phyloP scores from a whole-genome alignment of 2,797 vertebrate species.

The Myotis daubentonii region DNA sequence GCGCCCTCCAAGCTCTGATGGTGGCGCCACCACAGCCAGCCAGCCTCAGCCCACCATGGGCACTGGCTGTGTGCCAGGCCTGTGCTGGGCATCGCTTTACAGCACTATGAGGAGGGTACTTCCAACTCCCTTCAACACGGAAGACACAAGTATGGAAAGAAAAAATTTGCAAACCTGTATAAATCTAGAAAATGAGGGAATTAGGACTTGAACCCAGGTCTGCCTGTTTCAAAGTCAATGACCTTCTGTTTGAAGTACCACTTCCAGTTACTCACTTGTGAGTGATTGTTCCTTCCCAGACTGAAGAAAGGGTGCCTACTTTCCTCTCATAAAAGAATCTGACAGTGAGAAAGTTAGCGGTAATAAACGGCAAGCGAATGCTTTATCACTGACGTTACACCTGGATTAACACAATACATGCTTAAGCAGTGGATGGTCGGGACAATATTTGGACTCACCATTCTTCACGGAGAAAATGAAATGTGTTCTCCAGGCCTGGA shows the following conservation, averaged over 20 bases:
- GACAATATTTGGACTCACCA: background rate
- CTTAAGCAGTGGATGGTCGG: background rate
- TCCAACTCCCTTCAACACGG: background rate
- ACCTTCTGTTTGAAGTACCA: background rate
- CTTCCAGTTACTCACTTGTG: background rate
- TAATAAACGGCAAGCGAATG: background rate
- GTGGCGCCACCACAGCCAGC: background rate
- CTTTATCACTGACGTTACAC: background rate
- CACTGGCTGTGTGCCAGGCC: background rate
- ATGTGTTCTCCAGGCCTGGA: background rate
- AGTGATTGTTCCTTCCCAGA: background rate
- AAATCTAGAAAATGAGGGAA: background rate
- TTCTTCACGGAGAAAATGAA: background rate
- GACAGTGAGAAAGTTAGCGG: background rate
- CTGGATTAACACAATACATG: background rate
- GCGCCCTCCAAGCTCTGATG: rapidly evolving
- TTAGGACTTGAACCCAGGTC: background rate
- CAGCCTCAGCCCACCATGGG: rapidly evolving
- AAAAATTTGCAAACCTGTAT: background rate
- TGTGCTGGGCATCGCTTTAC: too few relatives aligned
- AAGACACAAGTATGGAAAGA: background rate
- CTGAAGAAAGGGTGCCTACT: background rate
- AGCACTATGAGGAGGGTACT: rapidly evolving
- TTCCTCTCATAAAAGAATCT: background rate
- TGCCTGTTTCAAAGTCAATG: background rate